Conservation (phyloP, 2,888 invertebrate species). For the Sesamia inferens region DNA sequence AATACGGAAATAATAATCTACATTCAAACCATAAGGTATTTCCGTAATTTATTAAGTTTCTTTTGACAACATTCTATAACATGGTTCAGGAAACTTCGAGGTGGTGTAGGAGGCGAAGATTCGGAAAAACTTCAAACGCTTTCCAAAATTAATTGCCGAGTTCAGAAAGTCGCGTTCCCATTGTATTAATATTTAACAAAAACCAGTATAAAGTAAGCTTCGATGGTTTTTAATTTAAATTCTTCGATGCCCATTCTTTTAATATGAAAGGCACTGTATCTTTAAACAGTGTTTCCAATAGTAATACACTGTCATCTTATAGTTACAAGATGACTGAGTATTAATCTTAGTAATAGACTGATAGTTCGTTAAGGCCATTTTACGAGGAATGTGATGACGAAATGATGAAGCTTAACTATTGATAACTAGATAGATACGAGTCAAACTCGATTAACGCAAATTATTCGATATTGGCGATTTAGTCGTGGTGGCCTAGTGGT, state of each 20-base stretch:
- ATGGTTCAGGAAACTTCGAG: conserved; percentile 7
- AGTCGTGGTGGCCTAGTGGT: too few relatives aligned
- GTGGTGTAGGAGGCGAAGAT: conserved; percentile 1
- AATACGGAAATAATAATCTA: conserved; percentile 1
- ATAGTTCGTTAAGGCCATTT: conserved; percentile 23
- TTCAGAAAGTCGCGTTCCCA: conserved; percentile 23
- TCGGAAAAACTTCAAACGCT: conserved; percentile 42
- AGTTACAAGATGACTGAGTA: conserved; percentile 13
- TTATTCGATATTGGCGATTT: too few relatives aligned
- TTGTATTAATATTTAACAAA: conserved; percentile 41
- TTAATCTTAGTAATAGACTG: conserved; percentile 28
- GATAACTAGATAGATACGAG: not conserved
- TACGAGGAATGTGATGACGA: conserved; percentile 28
- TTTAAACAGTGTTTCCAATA: conserved; percentile 6
- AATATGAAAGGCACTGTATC: not conserved
- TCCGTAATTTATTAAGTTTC: conserved; percentile 5
- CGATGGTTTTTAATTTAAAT: conserved; percentile 23
- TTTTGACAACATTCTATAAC: conserved; percentile 21
- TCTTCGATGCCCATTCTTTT: conserved; percentile 12
- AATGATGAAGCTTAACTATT: not conserved
- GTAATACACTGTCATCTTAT: conserved; percentile 7
- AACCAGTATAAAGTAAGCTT: conserved; percentile 19
- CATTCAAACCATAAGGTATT: conserved; percentile 6
- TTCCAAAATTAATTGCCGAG: conserved; percentile 39
- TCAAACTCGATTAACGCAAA: too few relatives aligned